A percentile compares a stretch with the other conserved stretches of the same genome.
phyloP scores from a whole-genome alignment of 2,113 vertebrate species.

The Apaloderma vittatum region DNA sequence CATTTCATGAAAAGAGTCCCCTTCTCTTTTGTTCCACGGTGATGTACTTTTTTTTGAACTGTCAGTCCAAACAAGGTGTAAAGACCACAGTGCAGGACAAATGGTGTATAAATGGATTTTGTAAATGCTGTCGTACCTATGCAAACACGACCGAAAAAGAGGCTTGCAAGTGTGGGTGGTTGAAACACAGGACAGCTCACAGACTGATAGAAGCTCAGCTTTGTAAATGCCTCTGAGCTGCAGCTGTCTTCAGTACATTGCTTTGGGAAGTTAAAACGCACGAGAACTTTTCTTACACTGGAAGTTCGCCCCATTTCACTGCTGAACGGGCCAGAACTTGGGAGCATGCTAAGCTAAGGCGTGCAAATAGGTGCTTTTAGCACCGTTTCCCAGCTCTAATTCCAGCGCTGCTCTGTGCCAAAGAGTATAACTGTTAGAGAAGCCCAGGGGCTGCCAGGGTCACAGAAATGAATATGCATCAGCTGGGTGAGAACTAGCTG shows the following conservation, averaged over 20 bases:
- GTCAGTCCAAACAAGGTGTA: slow-evolving; percentile 7
- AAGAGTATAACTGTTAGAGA: background rate
- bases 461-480: background rate
- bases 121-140: background rate
- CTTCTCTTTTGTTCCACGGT: background rate
- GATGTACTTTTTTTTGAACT: background rate
- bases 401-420: background rate
- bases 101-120: background rate
- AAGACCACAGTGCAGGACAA: background rate
- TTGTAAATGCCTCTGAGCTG: background rate
- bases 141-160: background rate
- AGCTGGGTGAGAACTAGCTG: background rate
- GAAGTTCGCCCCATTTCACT: background rate
- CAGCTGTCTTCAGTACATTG: background rate
- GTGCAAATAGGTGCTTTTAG: slow-evolving; percentile 6
- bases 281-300: background rate
- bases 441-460: background rate
- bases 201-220: background rate
- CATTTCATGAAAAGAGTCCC: background rate
- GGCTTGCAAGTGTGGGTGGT: background rate
- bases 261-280: background rate
- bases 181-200: background rate
- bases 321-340: background rate
- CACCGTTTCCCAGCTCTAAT: background rate
- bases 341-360: background rate